These are phyloP conservation scores for Triops cancriformis DNA, from an alignment of 1,140 invertebrate genomes.

Conservation along the genomic window DNA sequence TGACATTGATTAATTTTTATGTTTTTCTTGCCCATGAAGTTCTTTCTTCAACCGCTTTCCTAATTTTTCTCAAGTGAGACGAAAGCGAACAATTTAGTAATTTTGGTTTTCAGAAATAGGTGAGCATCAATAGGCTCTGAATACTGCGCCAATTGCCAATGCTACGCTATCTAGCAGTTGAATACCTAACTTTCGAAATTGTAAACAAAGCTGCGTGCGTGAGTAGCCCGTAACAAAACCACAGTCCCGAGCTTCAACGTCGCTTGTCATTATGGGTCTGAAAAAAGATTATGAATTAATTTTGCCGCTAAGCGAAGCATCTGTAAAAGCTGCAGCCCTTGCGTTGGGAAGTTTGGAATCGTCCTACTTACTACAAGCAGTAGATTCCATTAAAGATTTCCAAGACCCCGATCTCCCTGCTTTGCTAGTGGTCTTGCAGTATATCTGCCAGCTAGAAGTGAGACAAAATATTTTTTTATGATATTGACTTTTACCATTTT, in stretches of 20 bases:
- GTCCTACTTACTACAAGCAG: constrained; percentile 58
- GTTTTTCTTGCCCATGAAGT: too few relatives aligned
- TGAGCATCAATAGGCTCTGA: too few relatives aligned
- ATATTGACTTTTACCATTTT: not conserved
- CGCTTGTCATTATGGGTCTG: constrained; percentile 27
- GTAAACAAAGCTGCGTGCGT: too few relatives aligned
- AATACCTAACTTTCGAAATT: too few relatives aligned
- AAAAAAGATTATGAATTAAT: constrained; percentile 17
- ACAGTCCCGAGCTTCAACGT: constrained; percentile 35
- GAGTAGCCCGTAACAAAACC: constrained; percentile 30
- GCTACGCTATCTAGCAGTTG: too few relatives aligned
- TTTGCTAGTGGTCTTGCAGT: constrained; percentile 69
- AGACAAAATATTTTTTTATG: constrained; percentile 14
- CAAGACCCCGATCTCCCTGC: constrained; percentile 58
- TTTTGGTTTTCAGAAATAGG: too few relatives aligned
- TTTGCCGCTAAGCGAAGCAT: constrained; percentile 26
- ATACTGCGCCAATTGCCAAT: too few relatives aligned
- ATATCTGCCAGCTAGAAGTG: constrained; percentile 76
- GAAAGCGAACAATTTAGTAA: too few relatives aligned
- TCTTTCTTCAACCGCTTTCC: too few relatives aligned
- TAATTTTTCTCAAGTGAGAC: too few relatives aligned
- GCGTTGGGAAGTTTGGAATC: constrained; percentile 78
- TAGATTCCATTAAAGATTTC: constrained; percentile 53
- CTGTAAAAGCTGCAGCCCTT: constrained; percentile 49
- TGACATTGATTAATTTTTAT: too few relatives aligned